phyloP scores from a whole-genome alignment of 2,888 invertebrate genomes.

The Slavum lentiscoides region DNA sequence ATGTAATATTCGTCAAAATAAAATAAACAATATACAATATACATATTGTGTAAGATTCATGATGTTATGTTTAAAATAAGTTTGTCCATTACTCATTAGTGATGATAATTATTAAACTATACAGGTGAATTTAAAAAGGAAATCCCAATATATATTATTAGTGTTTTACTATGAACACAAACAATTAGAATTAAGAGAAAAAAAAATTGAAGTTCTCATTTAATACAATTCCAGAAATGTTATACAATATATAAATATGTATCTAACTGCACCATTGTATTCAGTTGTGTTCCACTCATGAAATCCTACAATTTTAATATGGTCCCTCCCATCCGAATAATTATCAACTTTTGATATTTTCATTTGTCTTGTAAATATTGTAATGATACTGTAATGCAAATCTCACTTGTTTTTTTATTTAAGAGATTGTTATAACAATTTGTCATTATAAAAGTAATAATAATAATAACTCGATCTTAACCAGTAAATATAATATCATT shows the following conservation, averaged over 20 bases:
- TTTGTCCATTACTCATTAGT: not conserved
- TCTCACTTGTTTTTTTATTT: conserved; percentile 9
- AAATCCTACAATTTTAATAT: not conserved
- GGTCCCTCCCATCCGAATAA: not conserved
- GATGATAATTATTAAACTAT: not conserved
- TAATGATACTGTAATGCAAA: conserved; percentile 11
- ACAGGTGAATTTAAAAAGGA: not conserved
- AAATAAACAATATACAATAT: not conserved
- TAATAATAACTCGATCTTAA: too few relatives aligned
- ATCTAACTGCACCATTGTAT: not conserved
- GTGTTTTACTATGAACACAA: too few relatives aligned
- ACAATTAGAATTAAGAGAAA: too few relatives aligned
- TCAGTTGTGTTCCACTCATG: conserved; percentile 10
- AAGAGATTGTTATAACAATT: not conserved
- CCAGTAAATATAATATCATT: too few relatives aligned
- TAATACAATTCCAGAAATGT: not conserved
- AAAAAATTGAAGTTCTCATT: conserved; percentile 9
- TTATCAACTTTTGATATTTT: not conserved
- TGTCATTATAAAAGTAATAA: not conserved
- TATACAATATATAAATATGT: not conserved
- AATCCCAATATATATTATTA: too few relatives aligned
- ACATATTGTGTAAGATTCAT: not conserved
- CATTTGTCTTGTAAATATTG: conserved; percentile 29
- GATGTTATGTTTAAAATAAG: conserved; percentile 5
- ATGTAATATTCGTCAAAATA: conserved; percentile 3